These are phyloP conservation scores for Pseudorhombus dupliciocellatus DNA, from an alignment of 2,113 vertebrate species.

Conservation along the genomic window DNA sequence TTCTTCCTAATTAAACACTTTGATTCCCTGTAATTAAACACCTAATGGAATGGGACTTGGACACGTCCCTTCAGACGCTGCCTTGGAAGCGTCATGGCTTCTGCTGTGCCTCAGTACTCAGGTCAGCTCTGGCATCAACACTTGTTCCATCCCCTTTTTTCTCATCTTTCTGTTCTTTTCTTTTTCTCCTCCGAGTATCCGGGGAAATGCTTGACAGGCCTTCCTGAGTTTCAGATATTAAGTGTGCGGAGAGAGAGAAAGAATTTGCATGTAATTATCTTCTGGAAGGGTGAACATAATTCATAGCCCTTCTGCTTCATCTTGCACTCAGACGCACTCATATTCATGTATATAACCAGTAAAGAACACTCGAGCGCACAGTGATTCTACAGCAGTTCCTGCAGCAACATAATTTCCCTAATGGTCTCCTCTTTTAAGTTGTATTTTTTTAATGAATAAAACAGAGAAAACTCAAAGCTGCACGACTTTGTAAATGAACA, in stretches of 20 bases:
- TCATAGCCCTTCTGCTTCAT: slow-evolving; percentile 24
- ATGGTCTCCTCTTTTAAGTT: slow-evolving; percentile 7
- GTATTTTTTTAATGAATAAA: neutral
- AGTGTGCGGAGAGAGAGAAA: slow-evolving; percentile 3
- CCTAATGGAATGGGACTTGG: slow-evolving; percentile 73
- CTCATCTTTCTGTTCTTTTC: neutral
- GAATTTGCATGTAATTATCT: slow-evolving; percentile 65
- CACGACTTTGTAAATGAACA: slow-evolving; percentile 19
- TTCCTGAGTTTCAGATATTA: slow-evolving; percentile 40
- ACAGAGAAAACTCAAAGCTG: slow-evolving; percentile 16
- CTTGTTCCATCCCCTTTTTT: neutral
- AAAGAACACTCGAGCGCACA: slow-evolving; percentile 17
- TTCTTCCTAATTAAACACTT: slow-evolving; percentile 81
- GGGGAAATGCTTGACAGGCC: slow-evolving; percentile 29
- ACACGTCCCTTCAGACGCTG: slow-evolving; percentile 63
- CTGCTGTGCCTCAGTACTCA: slow-evolving; percentile 36
- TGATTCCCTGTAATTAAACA: slow-evolving; percentile 80
- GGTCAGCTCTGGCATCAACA: slow-evolving; percentile 42
- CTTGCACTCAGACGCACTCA: slow-evolving; percentile 7
- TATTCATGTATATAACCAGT: slow-evolving; percentile 14
- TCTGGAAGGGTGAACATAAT: slow-evolving; percentile 43
- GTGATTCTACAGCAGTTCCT: slow-evolving; percentile 20
- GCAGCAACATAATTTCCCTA: slow-evolving; percentile 30
- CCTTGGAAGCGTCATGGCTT: slow-evolving; percentile 52
- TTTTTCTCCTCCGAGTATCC: slow-evolving; percentile 15